Conservation (phyloP, 2,113 vertebrate species). For the Hyaena hyaena region DNA sequence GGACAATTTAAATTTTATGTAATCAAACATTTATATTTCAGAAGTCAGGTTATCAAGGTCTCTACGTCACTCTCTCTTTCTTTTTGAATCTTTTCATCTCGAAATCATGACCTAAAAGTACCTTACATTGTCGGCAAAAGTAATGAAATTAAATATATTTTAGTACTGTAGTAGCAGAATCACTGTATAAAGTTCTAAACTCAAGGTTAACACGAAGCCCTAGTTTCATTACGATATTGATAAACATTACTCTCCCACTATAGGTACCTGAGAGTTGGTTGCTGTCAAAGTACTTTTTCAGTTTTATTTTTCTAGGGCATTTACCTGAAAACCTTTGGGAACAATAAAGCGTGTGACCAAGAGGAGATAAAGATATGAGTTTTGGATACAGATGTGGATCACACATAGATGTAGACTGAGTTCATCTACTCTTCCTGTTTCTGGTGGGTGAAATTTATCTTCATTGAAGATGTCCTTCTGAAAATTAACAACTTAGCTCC, state of each 20-base stretch:
- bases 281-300: not conserved
- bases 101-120: not conserved
- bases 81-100: not conserved
- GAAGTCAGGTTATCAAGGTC: not conserved
- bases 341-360: not conserved
- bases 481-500: not conserved
- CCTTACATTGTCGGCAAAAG: not conserved
- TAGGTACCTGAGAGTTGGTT: not conserved
- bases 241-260: not conserved
- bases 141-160: not conserved
- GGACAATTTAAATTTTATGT: not conserved
- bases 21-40: slow-evolving; percentile 16
- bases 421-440: not conserved
- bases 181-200: not conserved
- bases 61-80: not conserved
- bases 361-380: not conserved
- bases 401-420: not conserved
- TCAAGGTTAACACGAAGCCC: not conserved
- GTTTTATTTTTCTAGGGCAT: slow-evolving; percentile 20
- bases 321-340: not conserved
- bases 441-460: not conserved
- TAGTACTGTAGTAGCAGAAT: not conserved
- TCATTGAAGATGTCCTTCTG: not conserved
- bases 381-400: not conserved
- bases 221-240: not conserved